phyloP scores from a whole-genome alignment of 1,140 invertebrate species.

The Spodoptera frugiperda region DNA sequence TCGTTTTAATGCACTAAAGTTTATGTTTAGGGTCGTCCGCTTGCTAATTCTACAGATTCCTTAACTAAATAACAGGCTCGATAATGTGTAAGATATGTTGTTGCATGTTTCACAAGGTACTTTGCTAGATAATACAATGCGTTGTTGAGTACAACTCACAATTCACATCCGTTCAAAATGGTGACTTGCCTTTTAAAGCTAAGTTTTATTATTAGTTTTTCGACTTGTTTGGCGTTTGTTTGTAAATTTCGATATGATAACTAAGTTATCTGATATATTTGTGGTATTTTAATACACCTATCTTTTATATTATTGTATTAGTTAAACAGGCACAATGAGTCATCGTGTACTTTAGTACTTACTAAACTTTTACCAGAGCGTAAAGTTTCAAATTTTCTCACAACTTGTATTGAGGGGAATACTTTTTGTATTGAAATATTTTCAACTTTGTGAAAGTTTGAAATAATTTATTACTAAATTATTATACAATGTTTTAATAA shows the following conservation, averaged over 20 bases:
- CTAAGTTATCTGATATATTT: constrained; percentile 11
- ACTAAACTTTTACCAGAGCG: constrained; percentile 37
- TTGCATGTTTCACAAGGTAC: constrained; percentile 62
- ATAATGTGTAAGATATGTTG: constrained; percentile 62
- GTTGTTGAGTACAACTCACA: constrained; percentile 81
- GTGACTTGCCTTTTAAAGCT: constrained; percentile 85
- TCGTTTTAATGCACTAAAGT: constrained; percentile 77
- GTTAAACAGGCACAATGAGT: constrained; percentile 47
- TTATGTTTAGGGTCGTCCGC: constrained; percentile 57
- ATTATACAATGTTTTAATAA: not conserved
- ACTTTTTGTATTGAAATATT: not conserved
- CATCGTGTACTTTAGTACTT: constrained; percentile 42
- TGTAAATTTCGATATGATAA: constrained; percentile 41
- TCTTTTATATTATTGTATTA: constrained; percentile 15
- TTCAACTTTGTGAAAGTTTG: not conserved
- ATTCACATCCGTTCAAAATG: constrained; percentile 87
- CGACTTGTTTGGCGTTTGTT: constrained; percentile 27
- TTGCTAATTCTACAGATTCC: constrained; percentile 58
- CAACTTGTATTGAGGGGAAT: not conserved
- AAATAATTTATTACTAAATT: not conserved
- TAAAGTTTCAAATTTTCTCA: constrained; percentile 21
- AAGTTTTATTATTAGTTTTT: constrained; percentile 53
- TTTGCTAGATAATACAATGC: constrained; percentile 74
- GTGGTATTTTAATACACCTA: constrained; percentile 6
- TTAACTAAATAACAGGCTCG: constrained; percentile 62